Conservation (phyloP, 2,888 invertebrate genomes). For the Cephonodes hylas region DNA sequence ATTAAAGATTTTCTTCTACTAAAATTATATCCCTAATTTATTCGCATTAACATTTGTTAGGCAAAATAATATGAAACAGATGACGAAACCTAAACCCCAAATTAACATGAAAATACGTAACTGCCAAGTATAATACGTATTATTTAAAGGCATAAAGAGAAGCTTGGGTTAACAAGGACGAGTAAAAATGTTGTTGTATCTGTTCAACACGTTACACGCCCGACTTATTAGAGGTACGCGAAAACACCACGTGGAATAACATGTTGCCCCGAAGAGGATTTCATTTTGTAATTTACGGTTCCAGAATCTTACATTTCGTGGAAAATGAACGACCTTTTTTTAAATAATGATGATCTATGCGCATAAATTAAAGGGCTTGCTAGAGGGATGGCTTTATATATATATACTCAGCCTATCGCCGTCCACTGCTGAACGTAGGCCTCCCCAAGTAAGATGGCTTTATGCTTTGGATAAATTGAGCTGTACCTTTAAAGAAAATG, state of each 20-base stretch:
- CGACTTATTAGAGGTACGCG: not conserved
- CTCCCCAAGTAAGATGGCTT: too few relatives aligned
- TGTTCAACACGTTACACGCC: not conserved
- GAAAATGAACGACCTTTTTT: constrained; percentile 1
- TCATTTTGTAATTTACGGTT: not conserved
- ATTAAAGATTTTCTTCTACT: too few relatives aligned
- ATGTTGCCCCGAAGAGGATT: not conserved
- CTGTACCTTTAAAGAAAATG: too few relatives aligned
- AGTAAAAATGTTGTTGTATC: not conserved
- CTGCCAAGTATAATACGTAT: too few relatives aligned
- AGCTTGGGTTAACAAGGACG: not conserved
- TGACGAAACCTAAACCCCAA: not conserved
- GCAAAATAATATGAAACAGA: too few relatives aligned
- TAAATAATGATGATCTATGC: not conserved
- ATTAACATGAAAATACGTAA: not conserved
- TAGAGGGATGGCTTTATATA: too few relatives aligned
- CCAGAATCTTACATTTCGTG: not conserved
- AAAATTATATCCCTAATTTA: too few relatives aligned
- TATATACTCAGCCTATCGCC: too few relatives aligned
- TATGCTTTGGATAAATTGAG: too few relatives aligned
- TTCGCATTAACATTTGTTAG: too few relatives aligned
- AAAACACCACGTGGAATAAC: not conserved
- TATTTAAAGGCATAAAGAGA: too few relatives aligned
- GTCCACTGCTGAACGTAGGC: too few relatives aligned
- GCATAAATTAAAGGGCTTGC: not conserved